These are phyloP conservation scores for Pammene aurita DNA, from an alignment of 2,888 invertebrate genomes.

Conservation along the genomic window DNA sequence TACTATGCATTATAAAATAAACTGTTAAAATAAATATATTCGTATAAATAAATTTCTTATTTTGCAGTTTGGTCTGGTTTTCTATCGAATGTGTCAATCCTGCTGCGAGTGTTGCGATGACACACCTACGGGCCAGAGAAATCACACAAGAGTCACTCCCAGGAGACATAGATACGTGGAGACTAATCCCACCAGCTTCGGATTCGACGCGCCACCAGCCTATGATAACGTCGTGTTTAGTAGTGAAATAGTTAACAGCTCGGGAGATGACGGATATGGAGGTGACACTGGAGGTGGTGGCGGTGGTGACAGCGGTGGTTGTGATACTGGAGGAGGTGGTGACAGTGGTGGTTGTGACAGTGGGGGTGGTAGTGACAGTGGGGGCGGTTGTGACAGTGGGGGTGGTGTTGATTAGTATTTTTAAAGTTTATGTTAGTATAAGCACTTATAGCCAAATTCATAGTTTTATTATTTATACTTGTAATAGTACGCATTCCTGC, in stretches of 20 bases:
- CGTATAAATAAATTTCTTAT: neutral
- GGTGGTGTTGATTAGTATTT: constrained; percentile 11
- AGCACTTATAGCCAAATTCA: no score
- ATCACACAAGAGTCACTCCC: neutral
- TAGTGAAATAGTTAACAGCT: neutral
- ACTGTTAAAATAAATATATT: no score
- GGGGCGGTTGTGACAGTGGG: neutral
- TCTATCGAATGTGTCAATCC: neutral
- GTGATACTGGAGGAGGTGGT: neutral
- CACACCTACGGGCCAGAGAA: neutral
- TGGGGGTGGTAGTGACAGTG: constrained; percentile 16
- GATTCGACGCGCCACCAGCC: neutral
- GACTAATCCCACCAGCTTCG: neutral
- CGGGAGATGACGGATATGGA: neutral
- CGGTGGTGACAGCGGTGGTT: neutral
- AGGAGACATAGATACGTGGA: neutral
- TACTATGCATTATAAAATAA: no score
- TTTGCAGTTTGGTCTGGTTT: neutral
- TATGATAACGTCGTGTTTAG: neutral
- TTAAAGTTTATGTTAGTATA: neutral
- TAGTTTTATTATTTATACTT: no score
- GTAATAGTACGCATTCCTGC: no score
- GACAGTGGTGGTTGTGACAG: neutral
- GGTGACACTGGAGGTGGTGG: constrained; percentile 7
- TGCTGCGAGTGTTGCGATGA: neutral